Base-by-base conservation (phyloP, 2,888 invertebrate genomes). In the Amaurobius ferox region DNA sequence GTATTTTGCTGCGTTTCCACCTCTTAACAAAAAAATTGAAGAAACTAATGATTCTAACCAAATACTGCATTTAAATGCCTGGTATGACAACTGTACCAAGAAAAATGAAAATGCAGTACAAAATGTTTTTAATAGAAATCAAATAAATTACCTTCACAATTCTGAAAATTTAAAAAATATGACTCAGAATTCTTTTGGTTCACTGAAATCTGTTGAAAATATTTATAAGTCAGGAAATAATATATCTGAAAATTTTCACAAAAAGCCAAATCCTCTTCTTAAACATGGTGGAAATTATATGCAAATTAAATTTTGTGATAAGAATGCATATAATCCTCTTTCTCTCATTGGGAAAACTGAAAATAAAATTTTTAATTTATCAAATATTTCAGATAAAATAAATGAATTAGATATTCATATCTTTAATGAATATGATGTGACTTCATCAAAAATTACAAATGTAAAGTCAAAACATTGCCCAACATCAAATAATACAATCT, bases 1-100 rank as follows among this genome's bases (percentile, higher is more conserved):
- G 89, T 92, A 92, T 89, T 92, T 91, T 90, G 92, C 91, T 80
- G 92, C 92, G 39, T 92, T 92, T 89, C 92, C 92, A 74, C 91
- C 92, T 76, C 89, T 91, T 44, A 90, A 89, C 88, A 90, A 87
- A 66, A 90, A 94, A 94, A 90, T 94, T 40, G 86, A 79, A 74
- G 29, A 26, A 48, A n/a, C 26, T 26, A 13, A 55, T 26, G 48
- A 68, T 28, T 23, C 35, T 40, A n/a, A 29, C 19, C 71, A 71
- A 55, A 5, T 55, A 23, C 6, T 16, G 19, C 23, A 23, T 55
- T n/a, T 23, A 94, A 91, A 77, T 66, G 72, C 29, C 13, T 77
- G 78, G 70, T 78, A 62, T 40, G 23, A 39, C 55, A 30, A 19
- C 16, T 81, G 76, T 64, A 30, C 64, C 1, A 19, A 48, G n/a